Conservation (phyloP, 2,888 invertebrate genomes). For the Hedya salicella region DNA sequence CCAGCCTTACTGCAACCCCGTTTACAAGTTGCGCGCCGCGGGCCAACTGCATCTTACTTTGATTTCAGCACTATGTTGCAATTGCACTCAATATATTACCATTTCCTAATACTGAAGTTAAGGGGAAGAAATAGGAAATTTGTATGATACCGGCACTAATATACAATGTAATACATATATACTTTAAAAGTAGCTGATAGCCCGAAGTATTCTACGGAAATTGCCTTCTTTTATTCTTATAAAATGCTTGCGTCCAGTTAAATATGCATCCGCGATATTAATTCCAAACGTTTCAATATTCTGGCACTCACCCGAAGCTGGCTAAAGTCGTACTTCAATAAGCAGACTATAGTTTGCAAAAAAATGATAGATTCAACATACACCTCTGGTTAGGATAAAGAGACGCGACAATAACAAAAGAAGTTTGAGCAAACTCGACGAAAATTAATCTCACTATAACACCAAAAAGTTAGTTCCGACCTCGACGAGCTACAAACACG, state of each 20-base stretch:
- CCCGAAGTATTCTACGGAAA: not conserved
- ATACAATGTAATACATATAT: not conserved
- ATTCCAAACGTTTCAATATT: too few relatives aligned
- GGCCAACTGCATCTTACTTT: slow-evolving; percentile 21
- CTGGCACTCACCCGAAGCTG: not conserved
- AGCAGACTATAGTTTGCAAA: slow-evolving; percentile 6
- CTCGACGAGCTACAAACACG: slow-evolving; percentile 57
- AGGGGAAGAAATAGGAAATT: not conserved
- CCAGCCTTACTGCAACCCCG: slow-evolving; percentile 4
- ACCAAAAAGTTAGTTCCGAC: slow-evolving; percentile 55
- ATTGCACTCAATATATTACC: slow-evolving; percentile 10
- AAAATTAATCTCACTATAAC: slow-evolving; percentile 45
- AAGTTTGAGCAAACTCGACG: slow-evolving; percentile 27
- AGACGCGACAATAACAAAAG: slow-evolving; percentile 28
- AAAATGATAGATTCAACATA: slow-evolving; percentile 3
- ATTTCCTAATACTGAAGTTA: slow-evolving; percentile 13
- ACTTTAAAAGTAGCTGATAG: not conserved
- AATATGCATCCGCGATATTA: too few relatives aligned
- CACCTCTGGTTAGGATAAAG: slow-evolving; percentile 8
- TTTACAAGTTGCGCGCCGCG: slow-evolving; percentile 19
- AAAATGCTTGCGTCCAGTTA: not conserved
- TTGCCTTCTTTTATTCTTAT: not conserved
- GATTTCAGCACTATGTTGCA: slow-evolving; percentile 15
- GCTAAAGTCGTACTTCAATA: not conserved
- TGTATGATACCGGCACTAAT: not conserved